A percentile compares a stretch with the other conserved stretches of the same genome.
phyloP scores from a whole-genome alignment of 2,888 invertebrate genomes.

The Phalera bucephala region DNA sequence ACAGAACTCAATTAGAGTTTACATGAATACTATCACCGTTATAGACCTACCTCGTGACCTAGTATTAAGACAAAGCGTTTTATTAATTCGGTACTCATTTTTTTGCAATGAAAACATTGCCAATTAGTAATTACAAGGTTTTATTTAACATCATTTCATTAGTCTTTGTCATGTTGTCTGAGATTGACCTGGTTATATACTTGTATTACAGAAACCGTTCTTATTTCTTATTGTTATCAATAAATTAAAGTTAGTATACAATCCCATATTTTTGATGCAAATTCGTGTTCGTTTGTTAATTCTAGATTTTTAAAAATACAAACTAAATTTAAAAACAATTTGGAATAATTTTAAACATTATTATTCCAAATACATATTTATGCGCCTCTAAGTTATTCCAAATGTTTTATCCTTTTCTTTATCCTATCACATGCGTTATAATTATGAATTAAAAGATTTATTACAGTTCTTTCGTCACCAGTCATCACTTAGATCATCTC shows the following conservation, averaged over 20 bases:
- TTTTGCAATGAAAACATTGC: constrained; percentile 7
- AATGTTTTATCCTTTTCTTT: too few relatives aligned
- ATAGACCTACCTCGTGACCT: constrained; percentile 18
- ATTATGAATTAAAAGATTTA: too few relatives aligned
- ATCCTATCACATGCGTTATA: too few relatives aligned
- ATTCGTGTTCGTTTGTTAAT: too few relatives aligned
- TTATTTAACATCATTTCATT: constrained; percentile 15
- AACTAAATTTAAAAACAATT: too few relatives aligned
- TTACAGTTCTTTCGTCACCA: not conserved
- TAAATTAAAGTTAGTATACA: too few relatives aligned
- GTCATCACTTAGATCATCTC: not conserved
- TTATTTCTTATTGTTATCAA: too few relatives aligned
- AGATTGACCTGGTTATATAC: not conserved
- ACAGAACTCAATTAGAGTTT: constrained; percentile 20
- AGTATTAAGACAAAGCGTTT: constrained; percentile 26
- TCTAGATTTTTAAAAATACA: too few relatives aligned
- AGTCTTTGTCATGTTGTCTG: not conserved
- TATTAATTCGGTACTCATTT: constrained; percentile 12
- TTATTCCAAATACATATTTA: too few relatives aligned
- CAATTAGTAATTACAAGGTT: constrained; percentile 20
- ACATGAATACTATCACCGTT: constrained; percentile 24
- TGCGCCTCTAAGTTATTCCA: too few relatives aligned
- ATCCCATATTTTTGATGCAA: too few relatives aligned
- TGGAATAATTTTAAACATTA: too few relatives aligned
- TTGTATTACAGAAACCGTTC: not conserved